Conservation (phyloP, 2,113 vertebrate genomes). For the Indicator indicator region DNA sequence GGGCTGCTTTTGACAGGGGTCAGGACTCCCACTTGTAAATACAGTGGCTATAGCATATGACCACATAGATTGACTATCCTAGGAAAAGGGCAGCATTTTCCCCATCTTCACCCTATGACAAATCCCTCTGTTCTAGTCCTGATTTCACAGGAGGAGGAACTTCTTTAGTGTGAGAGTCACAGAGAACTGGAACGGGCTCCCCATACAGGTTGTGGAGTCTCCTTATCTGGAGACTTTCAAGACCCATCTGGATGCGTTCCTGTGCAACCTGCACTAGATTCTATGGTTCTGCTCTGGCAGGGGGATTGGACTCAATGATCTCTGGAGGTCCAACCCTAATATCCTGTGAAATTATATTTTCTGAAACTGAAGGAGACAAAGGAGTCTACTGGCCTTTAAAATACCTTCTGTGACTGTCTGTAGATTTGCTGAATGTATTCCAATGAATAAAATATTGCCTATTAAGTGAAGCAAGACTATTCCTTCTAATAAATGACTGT, state of each 20-base stretch:
- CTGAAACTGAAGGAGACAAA: neutral
- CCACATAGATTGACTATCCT: neutral
- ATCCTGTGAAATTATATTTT: neutral
- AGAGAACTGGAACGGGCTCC: no score
- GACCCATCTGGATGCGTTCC: no score
- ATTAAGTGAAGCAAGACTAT: neutral
- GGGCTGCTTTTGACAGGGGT: neutral
- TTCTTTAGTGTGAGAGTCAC: no score
- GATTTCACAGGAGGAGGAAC: neutral
- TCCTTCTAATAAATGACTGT: neutral
- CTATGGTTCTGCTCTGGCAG: no score
- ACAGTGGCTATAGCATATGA: neutral
- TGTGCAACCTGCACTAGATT: no score
- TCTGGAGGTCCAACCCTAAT: no score
- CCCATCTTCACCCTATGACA: neutral
- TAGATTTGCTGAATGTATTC: neutral
- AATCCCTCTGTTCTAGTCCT: neutral
- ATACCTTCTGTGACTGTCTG: neutral
- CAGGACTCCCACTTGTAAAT: neutral
- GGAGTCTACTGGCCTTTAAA: neutral
- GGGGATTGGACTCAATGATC: no score
- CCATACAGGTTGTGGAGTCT: no score
- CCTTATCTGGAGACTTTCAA: no score
- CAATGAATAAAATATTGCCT: neutral
- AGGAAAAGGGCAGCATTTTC: neutral